A percentile compares a stretch with the other conserved stretches of the same genome.
Evolutionary conservation across 1,140 invertebrate species (phyloP).

Genomic region (Bombus confusus): DNA sequence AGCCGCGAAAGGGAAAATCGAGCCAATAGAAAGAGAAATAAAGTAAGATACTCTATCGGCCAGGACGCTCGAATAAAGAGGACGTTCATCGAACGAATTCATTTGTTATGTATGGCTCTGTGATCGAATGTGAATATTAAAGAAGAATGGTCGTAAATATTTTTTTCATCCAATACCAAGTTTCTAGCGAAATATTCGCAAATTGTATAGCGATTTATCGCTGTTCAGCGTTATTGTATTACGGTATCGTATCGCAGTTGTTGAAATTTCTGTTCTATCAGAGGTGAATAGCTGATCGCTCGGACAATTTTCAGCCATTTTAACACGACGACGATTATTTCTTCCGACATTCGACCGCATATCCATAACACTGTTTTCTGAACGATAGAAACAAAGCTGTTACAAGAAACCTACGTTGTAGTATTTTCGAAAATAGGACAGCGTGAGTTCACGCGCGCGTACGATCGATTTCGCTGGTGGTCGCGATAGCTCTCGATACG

Average conservation of each 20-base stretch:
- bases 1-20: not conserved
- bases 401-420: conserved; percentile 14
- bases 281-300: not conserved
- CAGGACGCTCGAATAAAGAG: not conserved
- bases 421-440: conserved; percentile 23
- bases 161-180: no score
- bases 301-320: not conserved
- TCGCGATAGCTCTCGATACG: conserved; percentile 13
- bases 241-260: no score
- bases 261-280: not conserved
- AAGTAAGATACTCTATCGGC: conserved; percentile 17
- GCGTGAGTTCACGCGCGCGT: no score
- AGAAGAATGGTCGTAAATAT: not conserved
- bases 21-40: not conserved
- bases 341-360: not conserved
- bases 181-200: no score
- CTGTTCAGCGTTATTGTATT: not conserved
- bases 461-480: conserved; percentile 13
- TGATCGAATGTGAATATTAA: not conserved
- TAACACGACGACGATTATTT: not conserved
- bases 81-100: not conserved
- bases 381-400: not conserved
- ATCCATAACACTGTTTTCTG: not conserved
- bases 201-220: no score
- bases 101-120: not conserved